phyloP scores from a whole-genome alignment of 2,113 vertebrate species.

The Rutilus rutilus region DNA sequence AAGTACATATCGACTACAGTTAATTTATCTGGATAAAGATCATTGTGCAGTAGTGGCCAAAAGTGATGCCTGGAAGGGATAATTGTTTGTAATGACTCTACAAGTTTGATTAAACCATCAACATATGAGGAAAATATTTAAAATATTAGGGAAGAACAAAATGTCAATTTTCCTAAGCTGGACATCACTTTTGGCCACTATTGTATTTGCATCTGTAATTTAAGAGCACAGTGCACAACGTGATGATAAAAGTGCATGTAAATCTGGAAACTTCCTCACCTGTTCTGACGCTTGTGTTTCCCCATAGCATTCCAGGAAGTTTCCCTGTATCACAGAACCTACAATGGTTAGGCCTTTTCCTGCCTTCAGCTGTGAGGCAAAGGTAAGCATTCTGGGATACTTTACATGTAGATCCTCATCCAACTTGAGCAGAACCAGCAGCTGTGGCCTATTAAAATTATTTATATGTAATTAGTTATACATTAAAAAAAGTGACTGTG shows the following conservation, averaged over 20 bases:
- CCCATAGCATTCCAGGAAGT: constrained; percentile 94
- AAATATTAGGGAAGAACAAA: too few species aligned
- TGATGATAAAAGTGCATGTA: neutral
- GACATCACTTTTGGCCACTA: too few species aligned
- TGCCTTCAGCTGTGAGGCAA: constrained; percentile 96
- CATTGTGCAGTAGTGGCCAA: too few species aligned
- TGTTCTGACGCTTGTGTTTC: constrained; percentile 97
- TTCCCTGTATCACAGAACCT: constrained; percentile 93
- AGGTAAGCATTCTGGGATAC: constrained; percentile 93
- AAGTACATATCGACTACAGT: too few species aligned
- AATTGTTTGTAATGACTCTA: too few species aligned
- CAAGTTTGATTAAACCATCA: too few species aligned
- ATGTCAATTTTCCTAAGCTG: too few species aligned
- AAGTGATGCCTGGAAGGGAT: too few species aligned
- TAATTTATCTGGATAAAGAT: too few species aligned
- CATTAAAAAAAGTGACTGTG: neutral
- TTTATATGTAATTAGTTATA: neutral
- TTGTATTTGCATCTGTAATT: neutral
- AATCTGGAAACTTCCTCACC: constrained; percentile 68
- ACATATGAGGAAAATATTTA: too few species aligned
- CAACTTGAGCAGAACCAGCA: constrained; percentile 93
- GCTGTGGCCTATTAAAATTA: constrained; percentile 82
- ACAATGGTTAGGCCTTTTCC: constrained; percentile 98
- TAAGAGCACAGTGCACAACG: neutral
- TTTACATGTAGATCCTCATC: constrained; percentile 98